These are phyloP conservation scores for Oxytorus armatus DNA, from an alignment of 2,888 invertebrate species.

Conservation along the genomic window DNA sequence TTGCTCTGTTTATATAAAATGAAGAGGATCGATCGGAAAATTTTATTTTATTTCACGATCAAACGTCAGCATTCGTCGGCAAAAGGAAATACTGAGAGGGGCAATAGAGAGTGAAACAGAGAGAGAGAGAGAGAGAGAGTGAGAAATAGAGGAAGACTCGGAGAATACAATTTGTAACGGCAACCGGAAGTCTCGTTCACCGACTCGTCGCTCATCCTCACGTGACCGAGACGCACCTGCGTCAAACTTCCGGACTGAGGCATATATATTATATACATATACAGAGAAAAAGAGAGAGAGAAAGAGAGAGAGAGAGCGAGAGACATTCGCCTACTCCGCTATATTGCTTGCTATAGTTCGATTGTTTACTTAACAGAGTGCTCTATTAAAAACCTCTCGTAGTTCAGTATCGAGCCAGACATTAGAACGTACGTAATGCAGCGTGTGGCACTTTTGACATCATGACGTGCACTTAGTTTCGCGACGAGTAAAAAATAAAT, in stretches of 20 bases:
- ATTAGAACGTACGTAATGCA: not conserved
- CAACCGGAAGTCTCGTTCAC: slow-evolving; percentile 61
- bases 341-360: not conserved
- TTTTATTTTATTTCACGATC: not conserved
- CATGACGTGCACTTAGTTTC: not conserved
- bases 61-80: not conserved
- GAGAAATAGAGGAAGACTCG: slow-evolving; percentile 16
- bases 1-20: not conserved
- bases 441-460: not conserved
- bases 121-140: not conserved
- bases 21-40: not conserved
- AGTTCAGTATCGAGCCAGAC: not conserved
- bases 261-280: slow-evolving; percentile 11
- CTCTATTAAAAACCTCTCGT: slow-evolving; percentile 27
- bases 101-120: slow-evolving; percentile 6
- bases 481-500: not conserved
- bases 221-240: slow-evolving; percentile 66
- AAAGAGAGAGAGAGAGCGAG: not conserved
- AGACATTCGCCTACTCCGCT: slow-evolving; percentile 5
- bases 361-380: slow-evolving; percentile 46
- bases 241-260: slow-evolving; percentile 55
- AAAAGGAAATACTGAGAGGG: not conserved
- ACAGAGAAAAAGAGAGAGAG: not conserved
- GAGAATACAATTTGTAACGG: slow-evolving; percentile 53
- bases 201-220: slow-evolving; percentile 62